Percentiles rank a stretch among this genome's conserved stretches.
Conservation (phyloP, 2,888 invertebrate genomes). For the Portevinia maculata region DNA sequence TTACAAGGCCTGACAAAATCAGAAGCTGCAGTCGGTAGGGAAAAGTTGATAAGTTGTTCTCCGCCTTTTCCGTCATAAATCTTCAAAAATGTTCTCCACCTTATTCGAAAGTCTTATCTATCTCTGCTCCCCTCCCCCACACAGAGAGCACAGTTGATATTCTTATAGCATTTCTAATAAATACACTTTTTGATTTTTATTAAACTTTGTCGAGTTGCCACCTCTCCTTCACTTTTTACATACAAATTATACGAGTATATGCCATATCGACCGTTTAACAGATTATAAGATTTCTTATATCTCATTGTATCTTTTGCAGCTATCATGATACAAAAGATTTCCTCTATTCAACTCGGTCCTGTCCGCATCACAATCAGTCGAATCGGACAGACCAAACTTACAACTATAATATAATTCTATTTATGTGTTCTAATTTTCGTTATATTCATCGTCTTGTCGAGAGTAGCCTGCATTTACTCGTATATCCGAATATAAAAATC, state of each 20-base stretch:
- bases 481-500: conserved; percentile 63
- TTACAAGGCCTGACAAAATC: conserved; percentile 41
- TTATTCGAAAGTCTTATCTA: conserved; percentile 25
- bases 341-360: conserved; percentile 13
- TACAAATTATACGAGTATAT: conserved; percentile 23
- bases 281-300: conserved; percentile 4
- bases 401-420: conserved; percentile 46
- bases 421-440: conserved; percentile 63
- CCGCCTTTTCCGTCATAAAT: conserved; percentile 57
- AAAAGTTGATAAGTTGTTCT: conserved; percentile 13
- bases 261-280: conserved; percentile 35
- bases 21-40: conserved; percentile 34
- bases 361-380: conserved; percentile 26
- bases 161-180: conserved; percentile 22
- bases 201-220: conserved; percentile 36
- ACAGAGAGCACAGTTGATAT: neutral
- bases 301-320: conserved; percentile 30
- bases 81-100: conserved; percentile 15
- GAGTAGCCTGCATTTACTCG: conserved; percentile 62
- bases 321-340: conserved; percentile 39
- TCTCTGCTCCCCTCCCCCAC: neutral
- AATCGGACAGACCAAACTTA: neutral
- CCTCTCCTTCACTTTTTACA: neutral
- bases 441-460: conserved; percentile 61
- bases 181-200: conserved; percentile 48